phyloP scores from a whole-genome alignment of 2,113 vertebrate genomes.

The Smithornis capensis region DNA sequence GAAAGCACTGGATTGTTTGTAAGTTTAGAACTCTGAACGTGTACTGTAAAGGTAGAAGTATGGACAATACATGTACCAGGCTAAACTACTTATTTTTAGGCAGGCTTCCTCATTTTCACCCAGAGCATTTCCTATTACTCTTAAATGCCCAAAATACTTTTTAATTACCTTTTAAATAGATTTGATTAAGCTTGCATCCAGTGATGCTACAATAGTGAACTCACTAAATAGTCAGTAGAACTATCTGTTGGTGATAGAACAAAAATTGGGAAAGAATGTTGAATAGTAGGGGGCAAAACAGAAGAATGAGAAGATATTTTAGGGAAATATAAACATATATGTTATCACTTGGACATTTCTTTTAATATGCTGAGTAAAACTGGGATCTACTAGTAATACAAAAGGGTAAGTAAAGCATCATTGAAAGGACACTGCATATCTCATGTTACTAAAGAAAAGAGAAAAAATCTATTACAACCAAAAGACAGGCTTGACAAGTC shows the following conservation, averaged over 20 bases:
- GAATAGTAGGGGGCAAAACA: neutral
- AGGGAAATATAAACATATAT: neutral
- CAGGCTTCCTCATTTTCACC: neutral
- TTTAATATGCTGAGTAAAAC: neutral
- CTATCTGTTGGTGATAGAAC: neutral
- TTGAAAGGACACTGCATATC: neutral
- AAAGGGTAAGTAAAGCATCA: neutral
- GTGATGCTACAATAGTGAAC: neutral
- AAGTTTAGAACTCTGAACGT: neutral
- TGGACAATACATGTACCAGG: neutral
- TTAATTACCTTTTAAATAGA: neutral
- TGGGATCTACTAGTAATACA: neutral
- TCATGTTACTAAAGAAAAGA: neutral
- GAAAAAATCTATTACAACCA: neutral
- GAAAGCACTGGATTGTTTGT: neutral
- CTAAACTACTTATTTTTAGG: neutral
- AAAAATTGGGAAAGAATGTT: neutral
- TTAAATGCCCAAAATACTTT: neutral
- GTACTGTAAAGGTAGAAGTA: neutral
- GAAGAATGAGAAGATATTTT: neutral
- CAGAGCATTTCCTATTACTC: neutral
- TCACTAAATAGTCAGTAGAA: neutral
- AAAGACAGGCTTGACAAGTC: neutral
- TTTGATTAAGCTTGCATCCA: neutral
- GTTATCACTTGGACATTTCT: neutral